Conservation (phyloP, 2,888 invertebrate species). For the Resseliella maxima region DNA sequence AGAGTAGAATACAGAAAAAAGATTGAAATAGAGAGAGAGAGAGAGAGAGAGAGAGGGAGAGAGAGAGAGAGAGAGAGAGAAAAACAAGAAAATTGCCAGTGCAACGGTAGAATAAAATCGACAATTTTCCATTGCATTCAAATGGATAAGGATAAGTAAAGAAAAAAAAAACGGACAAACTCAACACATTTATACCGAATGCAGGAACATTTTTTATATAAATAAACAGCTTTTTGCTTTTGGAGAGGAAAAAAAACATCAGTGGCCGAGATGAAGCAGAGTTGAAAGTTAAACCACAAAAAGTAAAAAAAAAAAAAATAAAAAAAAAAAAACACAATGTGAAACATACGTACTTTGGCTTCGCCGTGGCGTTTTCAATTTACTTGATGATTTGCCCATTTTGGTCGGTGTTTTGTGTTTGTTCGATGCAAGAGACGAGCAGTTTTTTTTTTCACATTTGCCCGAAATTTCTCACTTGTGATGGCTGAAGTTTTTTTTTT, state of each 20-base stretch:
- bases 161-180: neutral
- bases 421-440: neutral
- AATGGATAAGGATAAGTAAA: too few relatives aligned
- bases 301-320: neutral
- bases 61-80: neutral
- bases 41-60: neutral
- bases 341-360: constrained; percentile 59
- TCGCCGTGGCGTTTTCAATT: constrained; percentile 58
- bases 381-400: constrained; percentile 59
- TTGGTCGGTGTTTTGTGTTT: constrained; percentile 54
- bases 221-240: too few relatives aligned
- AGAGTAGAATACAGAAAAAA: too few relatives aligned
- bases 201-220: neutral
- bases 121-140: too few relatives aligned
- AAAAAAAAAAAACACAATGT: neutral
- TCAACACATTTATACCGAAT: neutral
- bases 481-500: neutral
- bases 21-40: neutral
- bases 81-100: too few relatives aligned
- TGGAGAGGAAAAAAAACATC: neutral
- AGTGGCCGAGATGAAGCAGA: constrained; percentile 23
- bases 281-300: constrained; percentile 43
- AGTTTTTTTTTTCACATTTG: neutral
- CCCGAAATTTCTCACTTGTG: constrained; percentile 32
- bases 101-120: neutral